Evolutionary conservation across 2,113 vertebrate species (phyloP), one percentile per base, ranked within the genome.

Genomic region (Apteryx owenii): DNA sequence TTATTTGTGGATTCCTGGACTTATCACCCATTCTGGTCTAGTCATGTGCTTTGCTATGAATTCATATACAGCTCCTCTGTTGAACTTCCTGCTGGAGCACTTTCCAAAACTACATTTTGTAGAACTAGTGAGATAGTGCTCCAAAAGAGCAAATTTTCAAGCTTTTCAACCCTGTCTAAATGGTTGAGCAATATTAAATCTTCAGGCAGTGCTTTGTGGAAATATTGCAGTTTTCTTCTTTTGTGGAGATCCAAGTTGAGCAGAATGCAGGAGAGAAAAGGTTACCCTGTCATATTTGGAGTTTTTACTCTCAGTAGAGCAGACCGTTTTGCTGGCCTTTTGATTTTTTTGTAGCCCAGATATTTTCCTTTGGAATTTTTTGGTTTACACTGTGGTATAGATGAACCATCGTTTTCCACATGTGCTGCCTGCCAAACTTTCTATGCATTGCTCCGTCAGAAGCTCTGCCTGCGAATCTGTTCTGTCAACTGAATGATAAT

Each of bases 291-390:
- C 2, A 0, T 85, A 62, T 62, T 46, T 84, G 65, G 36, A 54
- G 36, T 17, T 56, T 58, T 46, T 31, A 11, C 23, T 89, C 76
- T 56, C 46, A 28, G 53, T 1, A 2, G 66, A 89, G 50, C 70
- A 65, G 36, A 10, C 42, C 42, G 22, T 86, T 83, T 80, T 81
- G 66, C 29, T 90, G 89, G 58, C 75, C 56, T 81, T 94, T 51
- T 12, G 36, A 42, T 77, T 81, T 83, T 50, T 60, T 94, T 48
- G 42, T 33, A 91, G 76, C 76, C 79, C 42, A 29, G 76, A 8
- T 78, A 50, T 64, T 97, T 97, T 93, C 89, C 87, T 7, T 36
- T 64, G 94, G 91, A 92, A 64, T 66, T 92, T 78, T 58, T 85
- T 87, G 56, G 77, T 82, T 76, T 61, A 51, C 0, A 1, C 61